Base-by-base conservation (phyloP, 1,140 invertebrate genomes). In the Drosophila yakuba region DNA sequence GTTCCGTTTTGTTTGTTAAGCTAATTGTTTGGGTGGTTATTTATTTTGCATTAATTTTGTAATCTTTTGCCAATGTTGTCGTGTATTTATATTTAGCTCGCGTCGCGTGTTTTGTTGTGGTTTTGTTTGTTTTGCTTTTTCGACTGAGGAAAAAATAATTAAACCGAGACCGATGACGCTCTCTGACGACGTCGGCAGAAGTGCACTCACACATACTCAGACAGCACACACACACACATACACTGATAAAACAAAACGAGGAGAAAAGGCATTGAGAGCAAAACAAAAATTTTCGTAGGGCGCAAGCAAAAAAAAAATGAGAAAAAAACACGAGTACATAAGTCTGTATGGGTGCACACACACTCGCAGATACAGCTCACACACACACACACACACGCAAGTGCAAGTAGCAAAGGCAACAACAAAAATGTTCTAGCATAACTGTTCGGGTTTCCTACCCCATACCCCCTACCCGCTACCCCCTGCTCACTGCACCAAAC, bases 121-220 rank as follows among this genome's bases (percentile, higher is more conserved):
- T 78, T 78, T 69, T 67, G 69, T 81, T 80, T 80, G 56, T 73
- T 72, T 64, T 63, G 44, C 48, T 82, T 56, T 76, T 83, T 78
- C 69, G 64, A 81, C 74, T 80, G 78, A 80, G 59, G 72, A 75
- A 69, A 25, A 51, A 62, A 51, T 32, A 52, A 32, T 14, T 12
- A 8, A 32, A 32, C 23, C 28, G 36, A 59, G 41, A 32, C 56
- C 56, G 48, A 41, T 23, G 54, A 60, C 71, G 38, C 57, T 39
- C 67, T 35, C 41, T 38, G 51, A 11, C 51, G 51, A 63, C 69
- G 50, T 6, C 47, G 64, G 38, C 58, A 38, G 25, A 50, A 61
- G 32, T 28, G 55, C 69, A 64, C 60, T 55, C 52, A 77, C 60
- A 51, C 41, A 60, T 47, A 68, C 45, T 50, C 14, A 15, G 0